Evolutionary conservation across 1,140 invertebrate genomes (phyloP).

Genomic region (Venturia canescens): DNA sequence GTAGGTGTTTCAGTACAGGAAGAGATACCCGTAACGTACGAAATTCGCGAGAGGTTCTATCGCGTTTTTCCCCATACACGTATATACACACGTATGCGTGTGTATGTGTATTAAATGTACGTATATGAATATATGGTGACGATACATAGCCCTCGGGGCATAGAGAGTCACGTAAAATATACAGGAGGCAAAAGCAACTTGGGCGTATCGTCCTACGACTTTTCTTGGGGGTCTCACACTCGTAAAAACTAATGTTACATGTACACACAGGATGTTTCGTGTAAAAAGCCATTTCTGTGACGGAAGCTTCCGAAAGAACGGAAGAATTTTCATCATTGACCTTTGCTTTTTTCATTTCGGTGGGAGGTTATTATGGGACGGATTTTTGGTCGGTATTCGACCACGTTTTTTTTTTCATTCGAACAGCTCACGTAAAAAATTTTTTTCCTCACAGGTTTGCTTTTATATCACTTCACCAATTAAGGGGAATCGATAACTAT

Average conservation of each 20-base stretch:
- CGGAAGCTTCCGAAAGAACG: too few species aligned
- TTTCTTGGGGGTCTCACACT: slow-evolving; percentile 52
- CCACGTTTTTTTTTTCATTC: too few species aligned
- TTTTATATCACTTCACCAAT: background rate
- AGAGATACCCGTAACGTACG: slow-evolving; percentile 5
- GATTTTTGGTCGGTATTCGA: too few species aligned
- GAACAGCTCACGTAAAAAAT: too few species aligned
- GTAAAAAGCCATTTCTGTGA: background rate
- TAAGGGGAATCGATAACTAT: background rate
- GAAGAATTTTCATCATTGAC: too few species aligned
- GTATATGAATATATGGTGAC: background rate
- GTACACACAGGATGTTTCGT: slow-evolving; percentile 19
- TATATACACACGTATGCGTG: too few species aligned
- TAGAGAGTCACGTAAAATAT: slow-evolving; percentile 48
- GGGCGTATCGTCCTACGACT: slow-evolving; percentile 42
- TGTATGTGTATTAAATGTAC: background rate
- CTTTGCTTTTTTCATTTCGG: too few species aligned
- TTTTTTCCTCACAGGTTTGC: background rate
- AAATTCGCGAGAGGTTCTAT: background rate
- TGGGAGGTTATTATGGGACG: too few species aligned
- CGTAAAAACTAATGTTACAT: slow-evolving; percentile 58
- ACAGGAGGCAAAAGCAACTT: slow-evolving; percentile 29
- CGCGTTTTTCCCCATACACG: background rate
- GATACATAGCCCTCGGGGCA: slow-evolving; percentile 30
- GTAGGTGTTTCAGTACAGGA: slow-evolving; percentile 14